Conservation (phyloP, 1,140 invertebrate species). For the Lasioglossum albipes region DNA sequence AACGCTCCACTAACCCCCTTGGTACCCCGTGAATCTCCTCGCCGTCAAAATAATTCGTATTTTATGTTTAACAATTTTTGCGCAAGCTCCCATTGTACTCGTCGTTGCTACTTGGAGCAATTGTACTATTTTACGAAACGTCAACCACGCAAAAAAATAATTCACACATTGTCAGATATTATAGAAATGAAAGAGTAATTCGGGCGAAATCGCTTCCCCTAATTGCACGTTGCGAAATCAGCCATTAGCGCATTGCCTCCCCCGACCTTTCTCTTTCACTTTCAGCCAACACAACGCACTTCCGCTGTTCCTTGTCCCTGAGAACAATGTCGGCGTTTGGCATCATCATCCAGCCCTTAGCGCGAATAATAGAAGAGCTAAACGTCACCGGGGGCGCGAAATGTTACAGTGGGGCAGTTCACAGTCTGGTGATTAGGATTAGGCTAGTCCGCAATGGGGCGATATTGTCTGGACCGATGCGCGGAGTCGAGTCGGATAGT, state of each 20-base stretch:
- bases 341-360: slow-evolving; percentile 37
- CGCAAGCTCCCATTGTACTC: too few relatives aligned
- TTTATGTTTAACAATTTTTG: too few relatives aligned
- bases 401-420: slow-evolving; percentile 8
- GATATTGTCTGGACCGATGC: slow-evolving; percentile 2
- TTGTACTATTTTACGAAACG: too few relatives aligned
- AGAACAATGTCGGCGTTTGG: slow-evolving; percentile 21
- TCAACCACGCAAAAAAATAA: neutral
- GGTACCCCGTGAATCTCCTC: too few relatives aligned
- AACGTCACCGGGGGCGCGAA: slow-evolving; percentile 28
- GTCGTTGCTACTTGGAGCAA: too few relatives aligned
- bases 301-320: slow-evolving; percentile 24
- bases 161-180: neutral
- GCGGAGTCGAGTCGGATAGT: neutral
- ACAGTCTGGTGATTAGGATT: neutral
- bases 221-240: slow-evolving; percentile 47
- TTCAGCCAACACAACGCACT: slow-evolving; percentile 22
- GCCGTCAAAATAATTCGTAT: too few relatives aligned
- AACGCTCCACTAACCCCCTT: too few relatives aligned
- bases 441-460: neutral
- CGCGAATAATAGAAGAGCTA: slow-evolving; percentile 41
- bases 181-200: slow-evolving; percentile 14
- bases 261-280: slow-evolving; percentile 35
- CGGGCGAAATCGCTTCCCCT: slow-evolving; percentile 44
- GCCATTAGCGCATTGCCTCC: slow-evolving; percentile 27